A percentile compares a stretch with the other conserved stretches of the same genome.
These are phyloP conservation scores for Turdus rufiventris DNA, from an alignment of 2,113 vertebrate genomes.

Conservation along the genomic window DNA sequence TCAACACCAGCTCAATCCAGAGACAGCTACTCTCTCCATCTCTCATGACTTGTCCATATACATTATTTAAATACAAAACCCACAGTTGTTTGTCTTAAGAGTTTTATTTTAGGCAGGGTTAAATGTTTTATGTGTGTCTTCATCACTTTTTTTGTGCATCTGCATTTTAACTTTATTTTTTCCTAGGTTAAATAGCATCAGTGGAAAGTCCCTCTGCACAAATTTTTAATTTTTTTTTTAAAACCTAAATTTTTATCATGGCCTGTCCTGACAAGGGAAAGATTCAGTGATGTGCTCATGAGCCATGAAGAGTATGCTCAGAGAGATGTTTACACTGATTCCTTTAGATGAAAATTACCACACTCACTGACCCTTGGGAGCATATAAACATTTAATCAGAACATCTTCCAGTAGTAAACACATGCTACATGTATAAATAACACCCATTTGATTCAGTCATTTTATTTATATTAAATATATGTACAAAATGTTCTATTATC, in stretches of 20 bases:
- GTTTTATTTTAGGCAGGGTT: neutral
- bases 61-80: neutral
- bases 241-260: neutral
- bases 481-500: neutral
- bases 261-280: neutral
- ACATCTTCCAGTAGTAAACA: neutral
- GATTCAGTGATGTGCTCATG: accelerated
- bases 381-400: neutral
- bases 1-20: neutral
- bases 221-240: neutral
- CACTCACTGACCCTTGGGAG: neutral
- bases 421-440: neutral
- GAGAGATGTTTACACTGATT: neutral
- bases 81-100: neutral
- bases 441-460: neutral
- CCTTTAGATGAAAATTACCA: neutral
- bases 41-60: neutral
- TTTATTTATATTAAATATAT: neutral
- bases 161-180: neutral
- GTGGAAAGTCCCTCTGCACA: neutral
- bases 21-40: neutral
- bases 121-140: neutral
- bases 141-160: neutral
- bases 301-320: neutral
- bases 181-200: neutral